These are phyloP conservation scores for Gambusia affinis DNA, from an alignment of 2,113 vertebrate genomes.

Conservation along the genomic window DNA sequence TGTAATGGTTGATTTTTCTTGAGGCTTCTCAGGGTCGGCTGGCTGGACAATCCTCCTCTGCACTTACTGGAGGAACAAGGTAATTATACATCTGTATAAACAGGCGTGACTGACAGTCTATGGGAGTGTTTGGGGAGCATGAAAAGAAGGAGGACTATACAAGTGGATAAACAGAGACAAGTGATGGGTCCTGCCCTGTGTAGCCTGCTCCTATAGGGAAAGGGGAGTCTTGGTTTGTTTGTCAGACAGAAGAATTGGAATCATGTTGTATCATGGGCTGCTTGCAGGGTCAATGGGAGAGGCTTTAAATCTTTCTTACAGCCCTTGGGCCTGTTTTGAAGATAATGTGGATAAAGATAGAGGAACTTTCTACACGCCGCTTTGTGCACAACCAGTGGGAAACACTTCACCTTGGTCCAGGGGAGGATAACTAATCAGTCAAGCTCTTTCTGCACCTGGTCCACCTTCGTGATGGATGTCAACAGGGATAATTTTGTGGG, in stretches of 20 bases:
- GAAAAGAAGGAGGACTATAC: conserved; percentile 46
- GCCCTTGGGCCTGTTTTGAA: conserved; percentile 48
- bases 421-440: conserved; percentile 51
- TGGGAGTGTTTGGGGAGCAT: conserved; percentile 31
- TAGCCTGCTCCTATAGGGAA: conserved; percentile 32
- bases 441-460: conserved; percentile 36
- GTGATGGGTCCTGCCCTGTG: conserved; percentile 34
- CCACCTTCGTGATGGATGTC: background rate
- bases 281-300: conserved; percentile 68
- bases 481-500: background rate
- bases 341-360: conserved; percentile 70
- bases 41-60: conserved; percentile 56
- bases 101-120: conserved; percentile 63
- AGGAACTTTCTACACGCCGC: conserved; percentile 54
- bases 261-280: conserved; percentile 34
- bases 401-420: conserved; percentile 45
- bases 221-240: conserved; percentile 43
- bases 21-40: conserved; percentile 51
- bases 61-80: conserved; percentile 43
- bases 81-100: conserved; percentile 81
- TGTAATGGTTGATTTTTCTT: conserved; percentile 48
- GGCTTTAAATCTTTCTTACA: conserved; percentile 67
- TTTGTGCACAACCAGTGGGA: conserved; percentile 34
- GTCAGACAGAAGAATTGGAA: conserved; percentile 47
- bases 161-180: conserved; percentile 50